Percentiles rank a stretch among this genome's conserved stretches.
Conservation (phyloP, 2,113 vertebrate species). For the Otis tarda region DNA sequence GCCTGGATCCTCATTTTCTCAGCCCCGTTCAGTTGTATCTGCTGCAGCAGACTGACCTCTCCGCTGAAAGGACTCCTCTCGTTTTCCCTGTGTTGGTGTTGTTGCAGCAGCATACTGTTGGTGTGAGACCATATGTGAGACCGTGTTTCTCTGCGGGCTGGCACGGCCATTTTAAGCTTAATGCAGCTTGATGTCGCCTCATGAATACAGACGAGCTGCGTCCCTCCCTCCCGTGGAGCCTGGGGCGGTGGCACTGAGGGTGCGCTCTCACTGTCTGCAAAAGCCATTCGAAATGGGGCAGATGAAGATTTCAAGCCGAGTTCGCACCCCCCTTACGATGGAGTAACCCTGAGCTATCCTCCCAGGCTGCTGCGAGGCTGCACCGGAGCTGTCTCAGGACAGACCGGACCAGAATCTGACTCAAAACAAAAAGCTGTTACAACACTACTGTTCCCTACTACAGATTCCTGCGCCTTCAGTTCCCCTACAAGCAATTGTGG, state of each 20-base stretch:
- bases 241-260: neutral
- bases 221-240: neutral
- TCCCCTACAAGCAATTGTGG: neutral
- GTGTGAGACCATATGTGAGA: neutral
- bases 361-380: neutral
- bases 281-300: neutral
- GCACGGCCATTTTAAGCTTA: neutral
- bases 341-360: neutral
- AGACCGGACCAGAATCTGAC: neutral
- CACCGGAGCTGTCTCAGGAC: neutral
- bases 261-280: neutral
- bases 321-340: neutral
- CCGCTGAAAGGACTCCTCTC: neutral
- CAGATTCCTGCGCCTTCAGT: neutral
- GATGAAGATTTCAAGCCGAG: neutral
- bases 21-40: neutral
- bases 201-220: neutral
- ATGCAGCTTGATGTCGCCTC: neutral
- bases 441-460: neutral
- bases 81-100: neutral
- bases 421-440: neutral
- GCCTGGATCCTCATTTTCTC: neutral
- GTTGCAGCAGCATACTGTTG: neutral
- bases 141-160: neutral
- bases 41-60: neutral